Percentiles rank a stretch among this genome's conserved stretches.
These are phyloP conservation scores for Chrysina gloriosa DNA, from an alignment of 2,888 invertebrate species.

Conservation along the genomic window DNA sequence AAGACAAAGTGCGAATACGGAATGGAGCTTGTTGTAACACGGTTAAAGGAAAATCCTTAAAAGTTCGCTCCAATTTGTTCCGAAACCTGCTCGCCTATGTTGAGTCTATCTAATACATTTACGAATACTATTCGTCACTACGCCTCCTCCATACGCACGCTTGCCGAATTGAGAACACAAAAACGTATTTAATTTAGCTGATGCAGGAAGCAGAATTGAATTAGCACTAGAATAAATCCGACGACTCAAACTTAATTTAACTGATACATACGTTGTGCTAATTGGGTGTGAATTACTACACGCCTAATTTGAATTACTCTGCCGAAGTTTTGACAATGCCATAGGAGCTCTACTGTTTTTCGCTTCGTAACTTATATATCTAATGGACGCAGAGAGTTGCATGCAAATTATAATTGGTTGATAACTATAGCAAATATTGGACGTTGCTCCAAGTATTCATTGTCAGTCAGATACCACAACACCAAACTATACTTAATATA, in stretches of 20 bases:
- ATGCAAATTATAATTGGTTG: no score
- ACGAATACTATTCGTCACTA: constrained; percentile 37
- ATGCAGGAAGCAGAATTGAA: constrained; percentile 41
- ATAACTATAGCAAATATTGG: no score
- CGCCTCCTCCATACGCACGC: constrained; percentile 8
- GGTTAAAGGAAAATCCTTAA: constrained; percentile 37
- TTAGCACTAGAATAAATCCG: constrained; percentile 39
- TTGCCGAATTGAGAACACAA: constrained; percentile 36
- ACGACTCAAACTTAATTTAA: constrained; percentile 41
- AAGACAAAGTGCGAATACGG: constrained; percentile 35
- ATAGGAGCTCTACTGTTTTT: no score
- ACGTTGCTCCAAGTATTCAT: no score
- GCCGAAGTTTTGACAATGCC: not conserved
- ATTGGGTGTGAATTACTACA: constrained; percentile 33
- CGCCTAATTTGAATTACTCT: not conserved
- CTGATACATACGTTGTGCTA: constrained; percentile 37
- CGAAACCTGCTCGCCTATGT: constrained; percentile 28
- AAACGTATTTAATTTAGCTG: constrained; percentile 44
- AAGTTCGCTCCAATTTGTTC: constrained; percentile 37
- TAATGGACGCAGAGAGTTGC: no score
- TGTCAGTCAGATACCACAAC: no score
- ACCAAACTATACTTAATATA: no score
- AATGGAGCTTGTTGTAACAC: constrained; percentile 25
- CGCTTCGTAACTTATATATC: no score
- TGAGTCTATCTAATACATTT: constrained; percentile 33